These are phyloP conservation scores for Cyanocitta stelleri DNA, from an alignment of 2,113 vertebrate species.

Conservation along the genomic window DNA sequence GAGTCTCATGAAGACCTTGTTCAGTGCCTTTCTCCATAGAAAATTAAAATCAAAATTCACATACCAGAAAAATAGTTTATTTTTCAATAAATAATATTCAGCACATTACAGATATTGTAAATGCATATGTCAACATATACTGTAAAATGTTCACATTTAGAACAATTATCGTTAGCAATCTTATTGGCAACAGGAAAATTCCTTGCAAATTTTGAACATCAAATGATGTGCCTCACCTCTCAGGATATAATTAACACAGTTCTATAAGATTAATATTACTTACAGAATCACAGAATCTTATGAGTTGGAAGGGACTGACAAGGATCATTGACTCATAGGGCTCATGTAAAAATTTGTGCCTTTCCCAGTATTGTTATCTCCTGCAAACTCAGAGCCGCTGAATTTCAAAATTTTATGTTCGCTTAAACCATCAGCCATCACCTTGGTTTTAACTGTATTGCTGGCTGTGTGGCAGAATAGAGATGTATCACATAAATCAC, in stretches of 20 bases:
- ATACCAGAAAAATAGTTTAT: background rate
- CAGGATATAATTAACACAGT: background rate
- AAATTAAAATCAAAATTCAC: background rate
- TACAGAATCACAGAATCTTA: background rate
- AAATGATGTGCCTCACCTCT: background rate
- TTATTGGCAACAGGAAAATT: background rate
- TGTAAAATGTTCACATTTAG: background rate
- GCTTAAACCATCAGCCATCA: background rate
- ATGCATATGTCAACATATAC: background rate
- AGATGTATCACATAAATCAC: slow-evolving; percentile 43
- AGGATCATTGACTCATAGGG: background rate
- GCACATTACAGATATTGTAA: background rate
- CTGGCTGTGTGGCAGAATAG: slow-evolving; percentile 1
- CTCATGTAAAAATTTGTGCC: background rate
- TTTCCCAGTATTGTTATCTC: background rate
- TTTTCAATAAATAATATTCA: background rate
- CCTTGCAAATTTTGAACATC: background rate
- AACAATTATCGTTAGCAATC: background rate
- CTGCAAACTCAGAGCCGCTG: background rate
- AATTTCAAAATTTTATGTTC: background rate
- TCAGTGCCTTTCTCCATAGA: background rate
- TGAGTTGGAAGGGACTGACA: background rate
- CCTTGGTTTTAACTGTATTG: background rate
- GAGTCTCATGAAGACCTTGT: background rate
- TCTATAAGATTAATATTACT: background rate